A percentile compares a stretch with the other conserved stretches of the same genome.
Conservation (phyloP, 2,113 vertebrate genomes). For the Syngnathus typhle region DNA sequence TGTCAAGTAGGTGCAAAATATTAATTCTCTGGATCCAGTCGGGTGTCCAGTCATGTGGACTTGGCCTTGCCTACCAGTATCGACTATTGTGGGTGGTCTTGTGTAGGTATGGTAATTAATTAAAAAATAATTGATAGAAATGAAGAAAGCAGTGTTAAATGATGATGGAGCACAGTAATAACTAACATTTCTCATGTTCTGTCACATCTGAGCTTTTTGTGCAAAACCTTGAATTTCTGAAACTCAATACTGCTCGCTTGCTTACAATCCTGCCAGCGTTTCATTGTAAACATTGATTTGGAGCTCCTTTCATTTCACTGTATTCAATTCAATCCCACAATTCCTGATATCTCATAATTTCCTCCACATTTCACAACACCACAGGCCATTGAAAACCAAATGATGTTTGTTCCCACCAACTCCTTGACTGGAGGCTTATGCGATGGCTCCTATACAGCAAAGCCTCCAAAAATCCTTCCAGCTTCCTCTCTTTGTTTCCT, state of each 20-base stretch:
- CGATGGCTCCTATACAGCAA: constrained; percentile 20
- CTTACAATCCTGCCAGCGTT: constrained; percentile 26
- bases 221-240: constrained; percentile 9
- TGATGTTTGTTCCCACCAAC: constrained; percentile 11
- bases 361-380: constrained; percentile 8
- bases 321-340: constrained; percentile 39
- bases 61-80: neutral
- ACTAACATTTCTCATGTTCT: neutral
- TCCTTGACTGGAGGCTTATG: constrained; percentile 10
- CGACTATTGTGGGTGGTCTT: neutral
- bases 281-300: constrained; percentile 42
- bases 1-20: too few relatives aligned
- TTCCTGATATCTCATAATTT: neutral
- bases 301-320: constrained; percentile 19
- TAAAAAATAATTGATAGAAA: constrained; percentile 9
- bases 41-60: neutral
- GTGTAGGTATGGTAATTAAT: neutral
- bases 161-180: constrained; percentile 2
- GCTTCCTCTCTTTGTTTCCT: constrained; percentile 2
- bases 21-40: too few relatives aligned
- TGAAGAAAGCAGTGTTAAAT: constrained; percentile 14
- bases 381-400: constrained; percentile 13
- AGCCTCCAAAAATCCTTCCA: constrained; percentile 20
- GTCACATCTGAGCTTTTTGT: constrained; percentile 12
- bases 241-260: constrained; percentile 14